Base-by-base conservation (phyloP, 2,113 vertebrate species). In the Eira barbara region DNA sequence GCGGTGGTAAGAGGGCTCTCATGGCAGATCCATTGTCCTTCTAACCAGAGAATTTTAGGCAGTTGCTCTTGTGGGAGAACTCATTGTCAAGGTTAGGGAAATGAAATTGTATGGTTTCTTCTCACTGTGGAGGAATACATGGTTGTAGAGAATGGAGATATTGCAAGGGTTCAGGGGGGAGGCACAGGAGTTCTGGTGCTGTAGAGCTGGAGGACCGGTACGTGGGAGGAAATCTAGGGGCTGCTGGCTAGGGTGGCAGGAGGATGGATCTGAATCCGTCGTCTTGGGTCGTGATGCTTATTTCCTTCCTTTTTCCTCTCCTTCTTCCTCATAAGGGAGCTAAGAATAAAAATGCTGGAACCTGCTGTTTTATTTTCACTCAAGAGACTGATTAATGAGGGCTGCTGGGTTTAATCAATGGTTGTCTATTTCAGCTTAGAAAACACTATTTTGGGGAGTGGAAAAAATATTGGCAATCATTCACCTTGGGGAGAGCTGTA, bases 351-450 rank as follows among this genome's bases (percentile, higher is more conserved):
- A 88, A 57, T 42, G 80, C 65, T 92, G 81, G 94, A 83, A 95
- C 95, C 95, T 92, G 91, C 93, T 97, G 95, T 73, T 97, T 97
- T 97, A 92, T 95, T 97, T 96, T 90, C 87, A 96, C 79, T 84
- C 83, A 78, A 96, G 93, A 89, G 94, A 96, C 83, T 95, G 97
- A 97, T 95, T 93, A 94, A 92, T 95, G 91, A 95, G 69, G 63
- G 94, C 88, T 97, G 89, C 87, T 97, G 79, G 42, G 94, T 96
- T 98, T 96, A 98, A 98, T 97, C 97, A 92, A 78, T 96, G 94
- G 97, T 84, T 97, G 90, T 92, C 95, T 96, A 42, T 87, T 93
- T 95, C 87, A 94, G 95, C 69, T 90, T 94, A 92, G 96, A 97
- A 96, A 96, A 96, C 94, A 97, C 94, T 85, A 59, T 97, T 97